These are phyloP conservation scores for Pogonomyrmex californicus DNA, from an alignment of 1,140 invertebrate genomes.

Conservation along the genomic window DNA sequence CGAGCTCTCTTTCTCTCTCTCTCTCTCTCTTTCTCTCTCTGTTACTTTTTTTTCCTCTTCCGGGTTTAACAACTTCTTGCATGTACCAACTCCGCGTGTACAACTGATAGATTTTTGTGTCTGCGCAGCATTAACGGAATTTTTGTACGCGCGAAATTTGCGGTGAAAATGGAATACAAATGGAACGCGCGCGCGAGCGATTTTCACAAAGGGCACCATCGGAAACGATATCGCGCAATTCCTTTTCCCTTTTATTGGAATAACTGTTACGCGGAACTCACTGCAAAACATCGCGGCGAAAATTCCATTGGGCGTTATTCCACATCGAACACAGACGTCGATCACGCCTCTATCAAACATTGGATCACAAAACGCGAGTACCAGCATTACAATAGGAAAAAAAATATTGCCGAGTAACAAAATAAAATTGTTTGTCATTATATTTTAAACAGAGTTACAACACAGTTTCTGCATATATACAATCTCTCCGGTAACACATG, in stretches of 20 bases:
- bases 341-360: conserved; percentile 40
- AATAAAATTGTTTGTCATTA: conserved; percentile 17
- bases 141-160: conserved; percentile 39
- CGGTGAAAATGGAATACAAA: conserved; percentile 50
- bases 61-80: conserved; percentile 23
- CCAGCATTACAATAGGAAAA: not conserved
- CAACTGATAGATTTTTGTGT: conserved; percentile 10
- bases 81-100: not conserved
- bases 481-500: not conserved
- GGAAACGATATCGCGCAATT: conserved; percentile 45
- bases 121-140: conserved; percentile 35
- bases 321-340: conserved; percentile 33
- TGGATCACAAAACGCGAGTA: conserved; percentile 24
- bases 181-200: conserved; percentile 1
- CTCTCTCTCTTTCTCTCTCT: not conserved
- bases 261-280: conserved; percentile 49
- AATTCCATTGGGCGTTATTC: conserved; percentile 42
- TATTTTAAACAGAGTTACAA: not conserved
- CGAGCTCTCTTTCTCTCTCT: not conserved
- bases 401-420: not conserved
- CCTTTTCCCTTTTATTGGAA: conserved; percentile 58
- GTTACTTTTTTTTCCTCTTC: not conserved
- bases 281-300: conserved; percentile 52
- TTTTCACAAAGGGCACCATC: conserved; percentile 48
- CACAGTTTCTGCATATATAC: not conserved